Evolutionary conservation across 2,113 vertebrate genomes (phyloP).

Genomic region (Microcebus lehilahytsara): DNA sequence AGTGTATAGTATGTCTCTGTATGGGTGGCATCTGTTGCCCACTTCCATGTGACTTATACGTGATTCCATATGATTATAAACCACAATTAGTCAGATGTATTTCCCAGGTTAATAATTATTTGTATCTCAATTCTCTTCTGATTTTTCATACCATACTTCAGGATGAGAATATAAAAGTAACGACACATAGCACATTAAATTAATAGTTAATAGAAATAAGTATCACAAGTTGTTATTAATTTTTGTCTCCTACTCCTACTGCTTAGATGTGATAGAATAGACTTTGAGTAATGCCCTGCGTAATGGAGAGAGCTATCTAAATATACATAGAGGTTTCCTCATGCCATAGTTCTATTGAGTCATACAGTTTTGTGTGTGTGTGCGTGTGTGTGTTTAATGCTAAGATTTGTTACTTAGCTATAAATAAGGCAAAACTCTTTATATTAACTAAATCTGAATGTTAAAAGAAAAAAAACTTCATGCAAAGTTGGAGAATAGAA

Average conservation of each 20-base stretch:
- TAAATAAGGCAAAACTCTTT: not conserved
- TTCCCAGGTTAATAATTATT: not conserved
- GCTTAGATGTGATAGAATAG: not conserved
- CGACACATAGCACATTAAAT: not conserved
- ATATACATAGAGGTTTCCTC: not conserved
- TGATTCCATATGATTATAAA: not conserved
- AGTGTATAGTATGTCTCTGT: not conserved
- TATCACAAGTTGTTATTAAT: not conserved
- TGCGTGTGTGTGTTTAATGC: not conserved
- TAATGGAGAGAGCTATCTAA: not conserved
- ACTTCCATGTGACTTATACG: not conserved
- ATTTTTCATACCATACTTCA: not conserved
- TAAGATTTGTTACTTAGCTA: not conserved
- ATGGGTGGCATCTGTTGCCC: rapidly evolving
- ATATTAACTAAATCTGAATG: not conserved
- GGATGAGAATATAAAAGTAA: not conserved
- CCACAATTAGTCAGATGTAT: not conserved
- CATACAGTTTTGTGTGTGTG: not conserved
- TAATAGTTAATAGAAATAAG: not conserved
- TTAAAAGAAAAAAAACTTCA: not conserved
- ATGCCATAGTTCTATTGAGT: not conserved
- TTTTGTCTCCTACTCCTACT: not conserved
- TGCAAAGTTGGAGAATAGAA: not conserved
- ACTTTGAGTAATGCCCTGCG: not conserved
- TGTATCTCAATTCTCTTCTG: not conserved